These are phyloP conservation scores for Phengaris alcon DNA, from an alignment of 2,888 invertebrate genomes.

Conservation along the genomic window DNA sequence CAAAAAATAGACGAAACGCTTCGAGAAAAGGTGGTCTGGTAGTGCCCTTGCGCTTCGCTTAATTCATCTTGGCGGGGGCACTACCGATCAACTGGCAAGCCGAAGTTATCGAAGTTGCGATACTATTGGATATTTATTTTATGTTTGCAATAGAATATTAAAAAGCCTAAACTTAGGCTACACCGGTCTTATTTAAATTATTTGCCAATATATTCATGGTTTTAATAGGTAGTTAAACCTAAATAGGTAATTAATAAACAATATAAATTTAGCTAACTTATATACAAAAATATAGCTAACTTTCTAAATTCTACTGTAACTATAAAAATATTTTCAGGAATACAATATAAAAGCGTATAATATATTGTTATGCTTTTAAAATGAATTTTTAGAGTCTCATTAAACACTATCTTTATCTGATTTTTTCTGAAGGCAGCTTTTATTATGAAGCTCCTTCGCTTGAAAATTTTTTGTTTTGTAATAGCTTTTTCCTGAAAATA, in stretches of 20 bases:
- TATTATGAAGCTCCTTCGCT: background rate
- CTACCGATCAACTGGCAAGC: too few relatives aligned
- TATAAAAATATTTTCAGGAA: background rate
- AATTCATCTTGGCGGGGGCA: too few relatives aligned
- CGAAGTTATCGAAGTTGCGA: background rate
- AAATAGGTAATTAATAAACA: background rate
- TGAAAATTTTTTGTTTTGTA: background rate
- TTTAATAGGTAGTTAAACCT: too few relatives aligned
- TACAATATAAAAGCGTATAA: constrained; percentile 8
- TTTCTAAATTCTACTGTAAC: background rate
- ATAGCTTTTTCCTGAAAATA: background rate
- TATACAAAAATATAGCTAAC: background rate
- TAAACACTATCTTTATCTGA: background rate
- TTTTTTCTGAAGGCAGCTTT: background rate
- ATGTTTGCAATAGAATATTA: background rate
- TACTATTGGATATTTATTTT: background rate
- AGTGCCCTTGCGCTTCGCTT: too few relatives aligned
- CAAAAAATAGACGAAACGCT: too few relatives aligned
- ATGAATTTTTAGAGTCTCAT: constrained; percentile 6
- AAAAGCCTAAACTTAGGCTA: background rate
- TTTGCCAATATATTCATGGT: background rate
- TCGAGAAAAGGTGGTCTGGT: too few relatives aligned
- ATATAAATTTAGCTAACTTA: background rate
- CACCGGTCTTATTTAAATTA: constrained; percentile 5
- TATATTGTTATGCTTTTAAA: constrained; percentile 13